Conservation (phyloP, 2,113 vertebrate genomes). For the Pangasianodon hypophthalmus region DNA sequence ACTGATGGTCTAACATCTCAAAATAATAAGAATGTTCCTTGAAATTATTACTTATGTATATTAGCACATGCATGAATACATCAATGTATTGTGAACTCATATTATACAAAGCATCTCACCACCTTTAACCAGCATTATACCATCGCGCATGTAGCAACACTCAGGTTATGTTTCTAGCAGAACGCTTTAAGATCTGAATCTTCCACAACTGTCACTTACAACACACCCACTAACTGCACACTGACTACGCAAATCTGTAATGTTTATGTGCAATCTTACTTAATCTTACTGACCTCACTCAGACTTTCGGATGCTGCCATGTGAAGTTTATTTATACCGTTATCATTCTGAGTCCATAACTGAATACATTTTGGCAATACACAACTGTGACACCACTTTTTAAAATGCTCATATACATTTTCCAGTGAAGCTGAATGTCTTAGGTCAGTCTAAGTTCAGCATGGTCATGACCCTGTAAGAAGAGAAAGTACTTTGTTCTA, state of each 20-base stretch:
- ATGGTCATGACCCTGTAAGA: neutral
- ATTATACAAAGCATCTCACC: too few species aligned
- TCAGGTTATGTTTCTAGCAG: too few species aligned
- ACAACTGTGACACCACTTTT: neutral
- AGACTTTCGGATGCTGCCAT: neutral
- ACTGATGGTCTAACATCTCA: neutral
- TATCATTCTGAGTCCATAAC: neutral
- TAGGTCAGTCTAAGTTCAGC: neutral
- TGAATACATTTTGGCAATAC: neutral
- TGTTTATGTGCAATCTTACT: neutral
- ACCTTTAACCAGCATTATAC: too few species aligned
- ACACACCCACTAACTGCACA: too few species aligned
- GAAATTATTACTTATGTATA: too few species aligned
- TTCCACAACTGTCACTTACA: neutral
- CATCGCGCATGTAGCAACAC: too few species aligned
- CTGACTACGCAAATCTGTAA: too few species aligned
- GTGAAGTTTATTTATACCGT: neutral
- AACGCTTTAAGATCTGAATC: neutral
- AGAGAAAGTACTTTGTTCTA: neutral
- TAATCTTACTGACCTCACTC: neutral
- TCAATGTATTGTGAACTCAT: too few species aligned
- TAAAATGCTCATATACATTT: neutral
- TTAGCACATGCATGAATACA: too few species aligned
- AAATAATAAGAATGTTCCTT: too few species aligned
- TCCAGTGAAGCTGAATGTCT: neutral